Conservation (phyloP, 2,113 vertebrate species). For the Prolemur simus region DNA sequence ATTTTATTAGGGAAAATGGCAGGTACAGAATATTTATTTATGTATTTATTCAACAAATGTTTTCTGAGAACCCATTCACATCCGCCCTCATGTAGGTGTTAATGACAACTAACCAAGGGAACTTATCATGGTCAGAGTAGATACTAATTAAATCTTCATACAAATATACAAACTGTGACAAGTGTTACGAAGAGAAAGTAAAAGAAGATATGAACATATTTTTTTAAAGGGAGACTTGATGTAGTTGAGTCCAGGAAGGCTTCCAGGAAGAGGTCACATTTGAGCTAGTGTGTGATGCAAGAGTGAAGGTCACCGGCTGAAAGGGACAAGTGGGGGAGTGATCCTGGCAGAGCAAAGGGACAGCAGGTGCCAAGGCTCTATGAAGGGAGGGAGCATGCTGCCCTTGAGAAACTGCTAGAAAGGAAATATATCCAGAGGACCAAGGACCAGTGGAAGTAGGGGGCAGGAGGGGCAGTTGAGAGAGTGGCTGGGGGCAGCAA, state of each 20-base stretch:
- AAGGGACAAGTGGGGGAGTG: background rate
- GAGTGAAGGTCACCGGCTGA: background rate
- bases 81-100: background rate
- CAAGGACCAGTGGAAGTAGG: too few species aligned
- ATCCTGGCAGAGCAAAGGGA: background rate
- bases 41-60: background rate
- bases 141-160: background rate
- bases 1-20: background rate
- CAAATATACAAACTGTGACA: background rate
- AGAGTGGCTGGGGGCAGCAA: background rate
- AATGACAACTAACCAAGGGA: background rate
- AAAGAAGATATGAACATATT: background rate
- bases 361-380: too few species aligned
- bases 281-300: background rate
- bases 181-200: background rate
- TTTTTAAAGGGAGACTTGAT: background rate
- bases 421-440: background rate
- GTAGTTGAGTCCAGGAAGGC: background rate
- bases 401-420: background rate
- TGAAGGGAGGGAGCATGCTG: background rate
- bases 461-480: background rate
- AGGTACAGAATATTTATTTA: background rate
- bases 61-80: background rate
- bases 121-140: too few species aligned
- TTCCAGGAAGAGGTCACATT: background rate